Evolutionary conservation across 2,888 invertebrate species (phyloP), one percentile per base, ranked within the genome.

Genomic region (Rhogogaster chlorosoma): DNA sequence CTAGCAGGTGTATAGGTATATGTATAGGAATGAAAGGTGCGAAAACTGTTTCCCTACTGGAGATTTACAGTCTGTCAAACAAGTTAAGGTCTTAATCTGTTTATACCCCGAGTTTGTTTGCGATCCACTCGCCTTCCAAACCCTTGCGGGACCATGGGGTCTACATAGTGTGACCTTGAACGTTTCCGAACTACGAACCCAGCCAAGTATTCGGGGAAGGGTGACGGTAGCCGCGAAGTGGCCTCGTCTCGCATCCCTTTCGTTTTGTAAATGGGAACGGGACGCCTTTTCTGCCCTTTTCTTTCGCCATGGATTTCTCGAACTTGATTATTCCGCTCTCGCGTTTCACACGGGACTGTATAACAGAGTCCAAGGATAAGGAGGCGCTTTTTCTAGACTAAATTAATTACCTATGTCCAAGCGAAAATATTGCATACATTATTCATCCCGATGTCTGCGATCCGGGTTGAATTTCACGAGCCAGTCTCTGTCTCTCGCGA

Each of bases 81-180:
- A 78, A 57, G 78, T 61, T 78, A 57, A 36, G 57, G 36, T 78
- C 78, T 78, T 61, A 78, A 78, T 78, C 78, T 57, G 78, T 78
- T 78, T 57, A 61, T 38, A 22, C 57, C 36, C 57, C 61, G 78
- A 78, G 78, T 78, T 57, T 57, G 36, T 80, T 80, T 80, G 38
- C 80, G 38, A 80, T 80, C 61, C 80, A 57, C 57, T 80, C 38
- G 38, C 57, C 38, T 36, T 80, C 80, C 7, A 42, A 61, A 38
- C 38, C 80, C 80, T 80, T 18, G 61, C 38, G 36, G 38, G 22
- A 38, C 38, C 38, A 80, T 80, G 32, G 38, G 38, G 61, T 10
- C 80, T 61, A 61, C 22, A 9, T 9, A 36, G 36, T 38, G 80
- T 61, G 38, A 80, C 61, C 80, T 80, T 61, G 36, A 80, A n/a